phyloP scores from a whole-genome alignment of 2,888 invertebrate species.

The Tetranychus piercei region DNA sequence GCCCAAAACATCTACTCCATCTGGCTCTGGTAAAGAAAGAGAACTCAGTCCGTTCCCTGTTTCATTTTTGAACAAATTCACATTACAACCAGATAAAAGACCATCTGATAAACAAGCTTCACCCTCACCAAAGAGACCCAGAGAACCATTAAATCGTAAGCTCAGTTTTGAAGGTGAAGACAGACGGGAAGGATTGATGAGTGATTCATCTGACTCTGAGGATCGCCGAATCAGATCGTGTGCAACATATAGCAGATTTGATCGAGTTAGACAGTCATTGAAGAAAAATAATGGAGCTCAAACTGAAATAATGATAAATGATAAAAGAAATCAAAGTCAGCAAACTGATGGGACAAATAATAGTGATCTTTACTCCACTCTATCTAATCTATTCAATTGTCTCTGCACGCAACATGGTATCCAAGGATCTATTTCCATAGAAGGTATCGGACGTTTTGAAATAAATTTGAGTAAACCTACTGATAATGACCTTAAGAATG shows the following conservation, averaged over 20 bases:
- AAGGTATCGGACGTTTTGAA: slow-evolving; percentile 11
- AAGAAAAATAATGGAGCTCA: neutral
- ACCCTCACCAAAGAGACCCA: neutral
- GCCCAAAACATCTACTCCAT: slow-evolving; percentile 1
- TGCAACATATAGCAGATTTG: neutral
- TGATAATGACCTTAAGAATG: neutral
- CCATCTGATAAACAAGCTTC: neutral
- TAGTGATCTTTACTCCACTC: neutral
- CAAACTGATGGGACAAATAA: slow-evolving; percentile 10
- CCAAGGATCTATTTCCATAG: slow-evolving; percentile 7
- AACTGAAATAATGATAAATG: neutral
- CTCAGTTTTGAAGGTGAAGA: slow-evolving; percentile 2
- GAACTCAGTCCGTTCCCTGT: slow-evolving; percentile 6
- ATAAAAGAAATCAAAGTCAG: neutral
- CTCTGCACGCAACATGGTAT: neutral
- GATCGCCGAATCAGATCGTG: neutral
- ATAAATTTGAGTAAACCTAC: neutral
- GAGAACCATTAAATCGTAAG: neutral
- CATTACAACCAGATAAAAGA: neutral
- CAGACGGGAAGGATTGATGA: neutral
- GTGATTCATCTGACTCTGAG: slow-evolving; percentile 8
- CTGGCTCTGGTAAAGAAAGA: neutral
- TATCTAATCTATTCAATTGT: slow-evolving; percentile 5
- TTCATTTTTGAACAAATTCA: slow-evolving; percentile 1
- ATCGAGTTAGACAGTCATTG: neutral